Conservation (phyloP, 2,113 vertebrate genomes). For the Numenius arquata region DNA sequence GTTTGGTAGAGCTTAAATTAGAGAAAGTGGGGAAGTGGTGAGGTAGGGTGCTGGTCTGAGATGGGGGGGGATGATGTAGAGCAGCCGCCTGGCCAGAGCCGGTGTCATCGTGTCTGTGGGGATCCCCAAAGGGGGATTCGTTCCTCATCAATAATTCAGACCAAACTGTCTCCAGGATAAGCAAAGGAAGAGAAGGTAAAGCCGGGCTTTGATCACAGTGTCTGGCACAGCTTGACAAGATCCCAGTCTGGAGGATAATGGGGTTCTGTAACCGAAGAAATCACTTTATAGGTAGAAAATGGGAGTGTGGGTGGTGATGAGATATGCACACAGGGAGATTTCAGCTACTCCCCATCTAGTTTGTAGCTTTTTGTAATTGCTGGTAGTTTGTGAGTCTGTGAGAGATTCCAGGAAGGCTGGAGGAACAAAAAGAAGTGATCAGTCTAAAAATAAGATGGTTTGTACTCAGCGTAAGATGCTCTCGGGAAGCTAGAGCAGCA, state of each 20-base stretch:
- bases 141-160: conserved; percentile 23
- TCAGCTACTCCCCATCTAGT: neutral
- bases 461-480: neutral
- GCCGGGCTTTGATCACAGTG: neutral
- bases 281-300: neutral
- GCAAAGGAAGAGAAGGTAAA: neutral
- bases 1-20: neutral
- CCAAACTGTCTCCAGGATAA: neutral
- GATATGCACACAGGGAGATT: neutral
- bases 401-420: neutral
- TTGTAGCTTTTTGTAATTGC: neutral
- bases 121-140: neutral
- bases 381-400: neutral
- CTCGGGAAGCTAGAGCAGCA: neutral
- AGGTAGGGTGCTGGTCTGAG: neutral
- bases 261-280: neutral
- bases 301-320: neutral
- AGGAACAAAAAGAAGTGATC: neutral
- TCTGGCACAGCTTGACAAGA: neutral
- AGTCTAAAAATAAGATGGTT: neutral
- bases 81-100: neutral
- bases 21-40: neutral
- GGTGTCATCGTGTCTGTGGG: neutral
- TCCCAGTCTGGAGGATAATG: neutral
- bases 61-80: neutral